Evolutionary conservation across 1,140 invertebrate species (phyloP).

Genomic region (Danaus plexippus): DNA sequence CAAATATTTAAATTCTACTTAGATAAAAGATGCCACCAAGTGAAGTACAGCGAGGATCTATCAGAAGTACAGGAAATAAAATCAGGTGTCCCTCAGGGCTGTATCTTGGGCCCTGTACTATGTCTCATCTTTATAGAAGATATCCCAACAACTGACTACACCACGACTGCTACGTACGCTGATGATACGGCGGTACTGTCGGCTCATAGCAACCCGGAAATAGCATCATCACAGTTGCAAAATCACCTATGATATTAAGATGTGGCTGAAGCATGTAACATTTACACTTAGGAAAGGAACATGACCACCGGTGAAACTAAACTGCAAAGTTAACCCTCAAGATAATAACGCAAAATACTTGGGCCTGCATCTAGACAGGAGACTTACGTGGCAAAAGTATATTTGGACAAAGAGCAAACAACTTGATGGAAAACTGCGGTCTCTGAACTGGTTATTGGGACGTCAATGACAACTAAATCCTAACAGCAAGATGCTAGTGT

Average conservation of each 20-base stretch:
- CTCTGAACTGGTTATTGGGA: neutral
- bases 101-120: constrained; percentile 11
- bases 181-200: constrained; percentile 18
- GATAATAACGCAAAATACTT: constrained; percentile 6
- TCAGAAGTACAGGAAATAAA: constrained; percentile 7
- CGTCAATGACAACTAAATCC: neutral
- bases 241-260: neutral
- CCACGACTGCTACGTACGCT: constrained; percentile 13
- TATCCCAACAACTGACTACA: constrained; percentile 14
- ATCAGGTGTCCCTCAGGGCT: constrained; percentile 16
- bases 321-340: constrained; percentile 2
- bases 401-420: constrained; percentile 6
- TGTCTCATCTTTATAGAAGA: constrained; percentile 11
- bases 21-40: constrained; percentile 6
- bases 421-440: neutral
- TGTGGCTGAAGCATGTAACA: neutral
- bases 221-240: constrained; percentile 7
- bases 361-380: constrained; percentile 10
- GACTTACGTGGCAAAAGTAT: constrained; percentile 9
- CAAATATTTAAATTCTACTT: constrained; percentile 8
- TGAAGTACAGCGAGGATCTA: constrained; percentile 3
- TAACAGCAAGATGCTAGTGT: no score
- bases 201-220: constrained; percentile 2
- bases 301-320: constrained; percentile 2
- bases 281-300: neutral